Evolutionary conservation across 1,140 invertebrate genomes (phyloP).

Genomic region (Ips typographus): DNA sequence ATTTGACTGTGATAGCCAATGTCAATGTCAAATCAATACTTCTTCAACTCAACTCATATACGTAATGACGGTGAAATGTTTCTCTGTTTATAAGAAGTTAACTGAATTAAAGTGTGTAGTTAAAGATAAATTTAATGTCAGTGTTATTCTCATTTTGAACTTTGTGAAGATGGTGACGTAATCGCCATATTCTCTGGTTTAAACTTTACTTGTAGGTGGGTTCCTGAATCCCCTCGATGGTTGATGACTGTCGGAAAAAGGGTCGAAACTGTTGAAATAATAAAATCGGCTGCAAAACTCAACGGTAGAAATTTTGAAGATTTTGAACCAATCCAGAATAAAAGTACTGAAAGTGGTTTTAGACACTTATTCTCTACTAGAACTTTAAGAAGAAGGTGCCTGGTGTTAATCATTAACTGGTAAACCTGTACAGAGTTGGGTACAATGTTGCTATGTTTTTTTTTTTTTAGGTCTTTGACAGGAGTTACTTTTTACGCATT

Average conservation of each 20-base stretch:
- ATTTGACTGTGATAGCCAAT: too few relatives aligned
- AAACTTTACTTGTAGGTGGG: conserved; percentile 55
- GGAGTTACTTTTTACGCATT: conserved; percentile 74
- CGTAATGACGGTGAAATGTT: too few relatives aligned
- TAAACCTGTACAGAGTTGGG: conserved; percentile 40
- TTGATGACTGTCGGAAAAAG: conserved; percentile 68
- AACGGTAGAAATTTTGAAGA: too few relatives aligned
- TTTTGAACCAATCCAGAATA: too few relatives aligned
- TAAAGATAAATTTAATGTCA: too few relatives aligned
- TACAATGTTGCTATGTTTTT: not conserved
- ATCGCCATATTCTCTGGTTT: too few relatives aligned
- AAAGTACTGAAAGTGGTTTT: conserved; percentile 54
- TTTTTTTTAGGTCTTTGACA: conserved; percentile 49
- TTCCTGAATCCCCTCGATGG: conserved; percentile 83
- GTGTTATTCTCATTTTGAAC: too few relatives aligned
- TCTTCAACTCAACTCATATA: too few relatives aligned
- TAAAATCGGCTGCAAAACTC: conserved; percentile 49
- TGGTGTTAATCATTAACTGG: conserved; percentile 70
- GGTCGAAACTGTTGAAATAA: conserved; percentile 65
- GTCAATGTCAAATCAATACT: too few relatives aligned
- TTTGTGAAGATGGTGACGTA: too few relatives aligned
- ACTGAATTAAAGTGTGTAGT: too few relatives aligned
- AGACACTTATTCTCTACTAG: conserved; percentile 68
- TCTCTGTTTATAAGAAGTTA: too few relatives aligned
- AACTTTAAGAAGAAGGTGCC: conserved; percentile 67